phyloP scores from a whole-genome alignment of 2,888 invertebrate genomes.

The Ormyrus nitidulus region DNA sequence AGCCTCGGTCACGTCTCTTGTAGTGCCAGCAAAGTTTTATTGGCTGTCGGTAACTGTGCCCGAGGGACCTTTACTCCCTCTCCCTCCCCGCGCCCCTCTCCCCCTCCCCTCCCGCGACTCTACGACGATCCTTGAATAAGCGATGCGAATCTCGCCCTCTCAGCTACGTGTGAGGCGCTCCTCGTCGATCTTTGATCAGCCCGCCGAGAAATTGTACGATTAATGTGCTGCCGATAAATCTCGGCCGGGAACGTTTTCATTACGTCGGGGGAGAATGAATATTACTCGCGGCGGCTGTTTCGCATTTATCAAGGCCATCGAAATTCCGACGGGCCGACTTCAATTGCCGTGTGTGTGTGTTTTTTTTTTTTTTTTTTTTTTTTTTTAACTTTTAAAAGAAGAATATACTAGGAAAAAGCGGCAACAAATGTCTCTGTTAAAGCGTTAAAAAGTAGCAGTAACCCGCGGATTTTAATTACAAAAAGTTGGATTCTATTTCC shows the following conservation, averaged over 20 bases:
- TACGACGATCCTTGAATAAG: constrained; percentile 50
- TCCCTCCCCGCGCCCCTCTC: background rate
- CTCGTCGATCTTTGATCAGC: constrained; percentile 49
- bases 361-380: no score
- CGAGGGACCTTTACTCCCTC: constrained; percentile 55
- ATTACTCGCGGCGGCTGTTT: no score
- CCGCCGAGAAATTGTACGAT: constrained; percentile 44
- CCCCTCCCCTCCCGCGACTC: background rate
- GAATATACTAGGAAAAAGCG: no score
- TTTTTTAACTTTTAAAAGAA: no score
- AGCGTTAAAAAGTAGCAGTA: no score
- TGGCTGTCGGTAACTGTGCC: constrained; percentile 60
- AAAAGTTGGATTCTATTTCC: no score
- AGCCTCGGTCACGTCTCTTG: constrained; percentile 51
- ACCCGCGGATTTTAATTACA: no score
- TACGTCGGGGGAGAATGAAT: background rate
- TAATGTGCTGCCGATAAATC: constrained; percentile 50
- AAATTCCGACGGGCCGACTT: no score
- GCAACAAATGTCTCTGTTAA: no score
- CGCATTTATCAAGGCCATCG: no score
- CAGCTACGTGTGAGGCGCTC: background rate
- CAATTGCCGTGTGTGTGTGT: no score
- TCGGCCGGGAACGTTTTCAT: constrained; percentile 12
- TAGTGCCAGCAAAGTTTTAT: constrained; percentile 61
- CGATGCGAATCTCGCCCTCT: constrained; percentile 49